Conservation (phyloP, 2,888 invertebrate genomes). For the Dromius quadrimaculatus region DNA sequence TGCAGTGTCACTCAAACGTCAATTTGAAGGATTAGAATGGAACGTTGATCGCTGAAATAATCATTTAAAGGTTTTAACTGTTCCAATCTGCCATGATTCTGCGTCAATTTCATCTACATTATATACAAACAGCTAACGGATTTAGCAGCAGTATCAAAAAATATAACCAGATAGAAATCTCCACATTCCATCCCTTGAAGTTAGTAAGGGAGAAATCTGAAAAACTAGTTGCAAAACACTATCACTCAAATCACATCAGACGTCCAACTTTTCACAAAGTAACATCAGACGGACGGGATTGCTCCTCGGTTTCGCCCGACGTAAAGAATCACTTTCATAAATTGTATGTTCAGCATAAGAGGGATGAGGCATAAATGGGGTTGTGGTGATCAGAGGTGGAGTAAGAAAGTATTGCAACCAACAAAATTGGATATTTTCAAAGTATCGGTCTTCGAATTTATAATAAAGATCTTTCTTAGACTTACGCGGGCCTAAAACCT, state of each 20-base stretch:
- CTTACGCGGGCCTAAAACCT: too few species aligned
- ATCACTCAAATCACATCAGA: slow-evolving; percentile 15
- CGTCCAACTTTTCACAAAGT: slow-evolving; percentile 11
- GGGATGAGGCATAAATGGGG: too few species aligned
- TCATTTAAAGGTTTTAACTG: slow-evolving; percentile 8
- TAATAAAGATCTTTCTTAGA: too few species aligned
- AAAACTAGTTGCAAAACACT: slow-evolving; percentile 30
- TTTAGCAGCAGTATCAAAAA: too few species aligned
- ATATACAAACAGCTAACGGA: too few species aligned
- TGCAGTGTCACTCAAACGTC: slow-evolving; percentile 7
- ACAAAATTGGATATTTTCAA: too few species aligned
- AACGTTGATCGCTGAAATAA: slow-evolving; percentile 9
- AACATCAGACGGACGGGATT: neutral
- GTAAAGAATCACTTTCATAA: slow-evolving; percentile 47
- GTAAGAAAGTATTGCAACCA: too few species aligned
- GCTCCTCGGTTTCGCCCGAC: neutral
- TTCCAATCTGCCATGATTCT: neutral
- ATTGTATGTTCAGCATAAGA: slow-evolving; percentile 22
- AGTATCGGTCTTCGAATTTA: too few species aligned
- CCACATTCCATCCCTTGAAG: neutral
- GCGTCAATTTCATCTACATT: neutral
- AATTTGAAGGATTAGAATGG: slow-evolving; percentile 8
- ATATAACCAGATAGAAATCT: slow-evolving; percentile 3
- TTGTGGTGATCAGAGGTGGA: too few species aligned
- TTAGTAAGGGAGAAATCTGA: neutral